A percentile compares a stretch with the other conserved stretches of the same genome.
These are phyloP conservation scores for Halyomorpha halys DNA, from an alignment of 1,140 invertebrate genomes.

Conservation along the genomic window DNA sequence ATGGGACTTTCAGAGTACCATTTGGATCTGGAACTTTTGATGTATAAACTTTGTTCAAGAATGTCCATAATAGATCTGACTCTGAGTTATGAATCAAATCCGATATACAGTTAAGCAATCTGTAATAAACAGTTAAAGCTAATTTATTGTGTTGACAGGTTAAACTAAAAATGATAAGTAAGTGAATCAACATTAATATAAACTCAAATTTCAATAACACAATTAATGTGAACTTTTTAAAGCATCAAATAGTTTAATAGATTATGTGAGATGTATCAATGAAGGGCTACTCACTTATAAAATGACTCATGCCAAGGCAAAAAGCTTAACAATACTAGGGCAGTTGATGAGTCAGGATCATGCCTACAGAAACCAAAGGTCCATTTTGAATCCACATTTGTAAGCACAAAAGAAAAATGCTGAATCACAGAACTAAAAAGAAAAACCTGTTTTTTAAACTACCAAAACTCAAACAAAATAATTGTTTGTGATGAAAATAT, in stretches of 20 bases:
- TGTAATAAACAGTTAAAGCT: conserved; percentile 29
- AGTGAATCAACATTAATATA: neutral
- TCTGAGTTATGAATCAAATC: conserved; percentile 43
- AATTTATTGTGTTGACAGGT: neutral
- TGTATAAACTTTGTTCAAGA: conserved; percentile 55
- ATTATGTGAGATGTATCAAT: conserved; percentile 1
- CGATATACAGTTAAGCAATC: conserved; percentile 48
- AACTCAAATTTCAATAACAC: neutral
- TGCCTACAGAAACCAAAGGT: conserved; percentile 92
- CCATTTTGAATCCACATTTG: conserved; percentile 87
- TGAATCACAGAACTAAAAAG: conserved; percentile 56
- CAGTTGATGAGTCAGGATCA: conserved; percentile 67
- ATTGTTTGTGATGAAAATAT: neutral
- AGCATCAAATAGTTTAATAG: neutral
- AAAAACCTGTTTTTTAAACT: conserved; percentile 12
- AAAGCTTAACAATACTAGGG: conserved; percentile 69
- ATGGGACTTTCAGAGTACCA: conserved; percentile 43
- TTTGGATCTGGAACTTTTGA: conserved; percentile 46
- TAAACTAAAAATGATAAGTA: neutral
- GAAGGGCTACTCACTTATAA: conserved; percentile 53
- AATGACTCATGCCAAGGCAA: conserved; percentile 94
- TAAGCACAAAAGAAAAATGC: conserved; percentile 88
- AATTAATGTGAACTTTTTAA: neutral
- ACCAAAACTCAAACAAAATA: neutral
- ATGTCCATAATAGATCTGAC: conserved; percentile 45